Evolutionary conservation across 2,113 vertebrate species (phyloP), one percentile per base, ranked within the genome.

Genomic region (Eptesicus fuscus): DNA sequence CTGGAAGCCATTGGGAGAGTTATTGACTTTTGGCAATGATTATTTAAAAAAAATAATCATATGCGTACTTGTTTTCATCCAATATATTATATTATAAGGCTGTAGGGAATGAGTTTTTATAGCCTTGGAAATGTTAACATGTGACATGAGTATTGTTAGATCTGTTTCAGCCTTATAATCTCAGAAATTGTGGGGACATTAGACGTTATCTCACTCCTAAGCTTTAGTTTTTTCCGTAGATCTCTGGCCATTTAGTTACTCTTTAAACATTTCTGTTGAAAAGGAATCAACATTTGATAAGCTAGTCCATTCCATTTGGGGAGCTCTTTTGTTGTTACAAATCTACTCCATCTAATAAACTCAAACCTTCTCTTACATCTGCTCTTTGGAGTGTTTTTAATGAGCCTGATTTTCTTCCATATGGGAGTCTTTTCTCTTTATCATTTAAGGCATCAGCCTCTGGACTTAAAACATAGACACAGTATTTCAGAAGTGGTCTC

Each of bases 241-340:
- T 80, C 59, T 89, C 89, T 77, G 65, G 67, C 63, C 40, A 73
- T 83, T 74, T 91, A 25, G 84, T 63, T 84, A 53, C 63, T 95
- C 73, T 88, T 80, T 89, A 87, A 96, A 78, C 25, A 91, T 47
- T 91, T 96, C 69, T 47, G 9, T 88, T 80, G 69, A 65, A 92
- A 93, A 83, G 74, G 53, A 93, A 40, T 95, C 37, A 65, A 35
- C 40, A 77, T 32, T 83, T 94, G 95, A 85, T 90, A 92, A 91
- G 32, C 44, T 14, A 73, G 37, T 23, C 23, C 56, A 80, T 83
- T 91, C 42, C 13, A 51, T 42, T 73, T 90, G 89, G 85, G 69
- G 44, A 93, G 25, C 53, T 30, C 16, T n/a, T 94, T 93, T 73
- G 17, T 83, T 83, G 30, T 61, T 94, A 23, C 14, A 71, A 42